Percentiles rank a stretch among this genome's conserved stretches.
phyloP scores from a whole-genome alignment of 1,140 invertebrate species.

The Oryctes rhinoceros region DNA sequence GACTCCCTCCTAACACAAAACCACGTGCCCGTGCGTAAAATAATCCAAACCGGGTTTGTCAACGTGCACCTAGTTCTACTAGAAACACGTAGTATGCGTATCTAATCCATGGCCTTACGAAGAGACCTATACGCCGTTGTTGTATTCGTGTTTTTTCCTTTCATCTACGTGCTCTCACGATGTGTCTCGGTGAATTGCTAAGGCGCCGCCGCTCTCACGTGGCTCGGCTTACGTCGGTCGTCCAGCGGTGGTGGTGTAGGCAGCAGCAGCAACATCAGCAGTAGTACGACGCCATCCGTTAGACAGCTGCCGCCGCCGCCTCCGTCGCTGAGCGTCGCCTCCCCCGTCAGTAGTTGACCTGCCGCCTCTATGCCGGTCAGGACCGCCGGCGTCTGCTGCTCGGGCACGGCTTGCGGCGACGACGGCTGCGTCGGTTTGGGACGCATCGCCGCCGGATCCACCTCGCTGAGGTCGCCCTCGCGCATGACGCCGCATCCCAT shows the following conservation, averaged over 20 bases:
- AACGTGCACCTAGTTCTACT: neutral
- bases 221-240: slow-evolving; percentile 33
- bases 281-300: slow-evolving; percentile 1
- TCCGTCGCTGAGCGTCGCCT: slow-evolving; percentile 23
- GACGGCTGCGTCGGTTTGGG: slow-evolving; percentile 39
- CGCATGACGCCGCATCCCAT: slow-evolving; percentile 59
- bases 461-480: slow-evolving; percentile 55
- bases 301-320: slow-evolving; percentile 39
- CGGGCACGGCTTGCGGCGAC: slow-evolving; percentile 17
- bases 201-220: slow-evolving; percentile 33
- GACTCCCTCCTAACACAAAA: too few relatives aligned
- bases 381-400: slow-evolving; percentile 30
- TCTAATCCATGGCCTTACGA: slow-evolving; percentile 5
- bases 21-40: too few relatives aligned
- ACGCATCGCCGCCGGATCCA: slow-evolving; percentile 59
- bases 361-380: slow-evolving; percentile 32
- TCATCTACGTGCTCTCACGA: slow-evolving; percentile 1
- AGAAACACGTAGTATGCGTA: neutral
- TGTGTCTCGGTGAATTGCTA: slow-evolving; percentile 15
- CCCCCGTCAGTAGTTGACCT: slow-evolving; percentile 33
- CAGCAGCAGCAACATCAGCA: slow-evolving; percentile 36
- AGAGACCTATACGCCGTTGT: neutral
- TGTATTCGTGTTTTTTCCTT: slow-evolving; percentile 1
- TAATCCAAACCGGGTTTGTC: neutral
- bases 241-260: slow-evolving; percentile 29